A percentile compares a stretch with the other conserved stretches of the same genome.
These are phyloP conservation scores for Lindbergichthys nudifrons DNA, from an alignment of 2,797 vertebrate genomes.

Conservation along the genomic window DNA sequence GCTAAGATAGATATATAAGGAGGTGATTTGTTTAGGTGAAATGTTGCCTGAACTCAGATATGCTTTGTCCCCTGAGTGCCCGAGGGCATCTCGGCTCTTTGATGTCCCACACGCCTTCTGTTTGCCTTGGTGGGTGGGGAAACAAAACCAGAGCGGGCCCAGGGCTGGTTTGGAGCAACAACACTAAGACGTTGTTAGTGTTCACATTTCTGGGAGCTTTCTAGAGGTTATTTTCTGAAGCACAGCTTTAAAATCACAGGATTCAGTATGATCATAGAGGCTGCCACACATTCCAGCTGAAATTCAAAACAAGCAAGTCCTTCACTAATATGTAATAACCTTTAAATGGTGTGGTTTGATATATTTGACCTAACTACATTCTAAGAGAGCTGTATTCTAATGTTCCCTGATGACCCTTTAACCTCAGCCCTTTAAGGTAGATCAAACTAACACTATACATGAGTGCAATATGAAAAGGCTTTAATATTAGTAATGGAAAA, in stretches of 20 bases:
- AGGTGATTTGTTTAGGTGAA: conserved; percentile 57
- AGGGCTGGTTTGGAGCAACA: conserved; percentile 59
- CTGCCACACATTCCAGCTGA: conserved; percentile 54
- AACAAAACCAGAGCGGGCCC: conserved; percentile 71
- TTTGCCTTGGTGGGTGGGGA: conserved; percentile 75
- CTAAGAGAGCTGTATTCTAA: conserved; percentile 21
- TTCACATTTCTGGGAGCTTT: conserved; percentile 60
- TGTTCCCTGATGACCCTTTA: conserved; percentile 23
- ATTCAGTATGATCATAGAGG: conserved; percentile 51
- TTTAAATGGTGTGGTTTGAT: conserved; percentile 49
- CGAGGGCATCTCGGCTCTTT: conserved; percentile 59
- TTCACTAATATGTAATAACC: conserved; percentile 52
- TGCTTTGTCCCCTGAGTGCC: conserved; percentile 55
- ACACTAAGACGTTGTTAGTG: conserved; percentile 67
- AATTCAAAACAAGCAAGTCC: conserved; percentile 56
- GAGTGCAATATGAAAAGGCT: conserved; percentile 1
- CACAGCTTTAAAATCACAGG: conserved; percentile 59
- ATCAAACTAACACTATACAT: conserved; percentile 23
- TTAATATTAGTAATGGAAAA: neutral
- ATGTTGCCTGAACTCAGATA: conserved; percentile 50
- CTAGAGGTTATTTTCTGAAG: conserved; percentile 62
- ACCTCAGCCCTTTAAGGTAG: conserved; percentile 17
- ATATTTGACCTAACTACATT: conserved; percentile 45
- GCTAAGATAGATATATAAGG: conserved; percentile 38
- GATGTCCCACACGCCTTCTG: conserved; percentile 68